Conservation (phyloP, 2,888 invertebrate genomes). For the Embidobia sp. region DNA sequence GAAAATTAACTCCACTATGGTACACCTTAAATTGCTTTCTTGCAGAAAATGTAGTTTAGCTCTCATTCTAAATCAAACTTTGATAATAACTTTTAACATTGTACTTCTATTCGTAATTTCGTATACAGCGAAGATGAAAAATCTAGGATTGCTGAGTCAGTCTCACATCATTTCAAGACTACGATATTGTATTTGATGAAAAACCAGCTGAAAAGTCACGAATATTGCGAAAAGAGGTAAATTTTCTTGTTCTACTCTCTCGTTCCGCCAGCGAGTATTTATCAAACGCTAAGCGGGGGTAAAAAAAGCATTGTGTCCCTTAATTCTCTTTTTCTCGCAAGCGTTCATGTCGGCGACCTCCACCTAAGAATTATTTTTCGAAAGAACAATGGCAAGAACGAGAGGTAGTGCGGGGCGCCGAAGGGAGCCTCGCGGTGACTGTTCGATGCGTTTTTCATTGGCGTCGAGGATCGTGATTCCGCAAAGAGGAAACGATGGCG, state of each 20-base stretch:
- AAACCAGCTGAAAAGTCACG: no score
- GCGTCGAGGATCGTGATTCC: slow-evolving; percentile 51
- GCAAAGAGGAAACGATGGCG: slow-evolving; percentile 63
- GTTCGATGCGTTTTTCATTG: slow-evolving; percentile 49
- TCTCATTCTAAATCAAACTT: no score
- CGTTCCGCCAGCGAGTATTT: background rate
- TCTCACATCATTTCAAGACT: no score
- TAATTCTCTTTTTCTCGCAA: slow-evolving; percentile 24
- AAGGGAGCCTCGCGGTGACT: slow-evolving; percentile 18
- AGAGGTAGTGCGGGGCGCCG: background rate
- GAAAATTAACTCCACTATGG: slow-evolving; percentile 62
- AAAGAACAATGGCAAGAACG: slow-evolving; percentile 54
- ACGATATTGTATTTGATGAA: no score
- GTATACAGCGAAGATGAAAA: no score
- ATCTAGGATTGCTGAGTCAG: no score
- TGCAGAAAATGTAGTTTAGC: no score
- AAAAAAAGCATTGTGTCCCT: slow-evolving; percentile 5
- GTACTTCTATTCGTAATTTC: no score
- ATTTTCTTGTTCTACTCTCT: background rate
- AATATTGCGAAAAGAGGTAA: background rate
- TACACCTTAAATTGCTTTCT: no score
- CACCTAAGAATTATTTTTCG: slow-evolving; percentile 55
- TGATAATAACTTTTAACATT: no score
- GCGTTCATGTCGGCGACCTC: slow-evolving; percentile 44
- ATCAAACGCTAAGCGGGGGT: background rate